These are phyloP conservation scores for Andrena camellia DNA, from an alignment of 2,888 invertebrate genomes.

Conservation along the genomic window DNA sequence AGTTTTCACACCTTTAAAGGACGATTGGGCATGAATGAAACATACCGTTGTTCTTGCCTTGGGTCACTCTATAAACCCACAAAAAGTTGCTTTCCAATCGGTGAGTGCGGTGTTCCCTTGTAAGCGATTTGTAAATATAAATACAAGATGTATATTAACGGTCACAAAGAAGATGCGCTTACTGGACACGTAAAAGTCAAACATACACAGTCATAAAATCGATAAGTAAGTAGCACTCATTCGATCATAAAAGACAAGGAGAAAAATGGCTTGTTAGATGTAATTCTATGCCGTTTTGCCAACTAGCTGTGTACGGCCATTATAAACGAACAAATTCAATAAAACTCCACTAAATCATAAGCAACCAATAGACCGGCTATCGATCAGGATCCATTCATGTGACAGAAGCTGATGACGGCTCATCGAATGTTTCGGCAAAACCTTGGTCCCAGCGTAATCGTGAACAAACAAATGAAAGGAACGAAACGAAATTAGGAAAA, in stretches of 20 bases:
- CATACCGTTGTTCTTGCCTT: no score
- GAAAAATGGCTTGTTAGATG: conserved; percentile 50
- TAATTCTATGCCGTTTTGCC: conserved; percentile 49
- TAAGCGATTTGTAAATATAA: conserved; percentile 34
- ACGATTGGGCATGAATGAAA: no score
- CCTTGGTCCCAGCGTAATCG: conserved; percentile 61
- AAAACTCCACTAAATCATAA: conserved; percentile 60
- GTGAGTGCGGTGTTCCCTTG: no score
- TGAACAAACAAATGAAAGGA: conserved; percentile 23
- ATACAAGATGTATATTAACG: conserved; percentile 26
- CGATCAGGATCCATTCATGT: conserved; percentile 45
- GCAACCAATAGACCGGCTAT: conserved; percentile 55
- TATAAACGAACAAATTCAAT: conserved; percentile 49
- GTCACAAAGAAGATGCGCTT: conserved; percentile 40
- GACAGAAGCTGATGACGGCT: conserved; percentile 59
- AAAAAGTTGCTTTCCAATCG: no score
- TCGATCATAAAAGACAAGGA: conserved; percentile 54
- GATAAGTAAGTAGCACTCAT: conserved; percentile 51
- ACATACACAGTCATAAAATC: conserved; percentile 55
- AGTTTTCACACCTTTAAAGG: no score
- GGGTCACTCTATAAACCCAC: no score
- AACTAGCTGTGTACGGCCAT: conserved; percentile 38
- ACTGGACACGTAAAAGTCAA: conserved; percentile 46
- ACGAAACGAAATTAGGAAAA: conserved; percentile 27
- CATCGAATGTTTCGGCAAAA: conserved; percentile 81